Evolutionary conservation across 2,113 vertebrate genomes (phyloP).

Genomic region (Apteryx mantelli): DNA sequence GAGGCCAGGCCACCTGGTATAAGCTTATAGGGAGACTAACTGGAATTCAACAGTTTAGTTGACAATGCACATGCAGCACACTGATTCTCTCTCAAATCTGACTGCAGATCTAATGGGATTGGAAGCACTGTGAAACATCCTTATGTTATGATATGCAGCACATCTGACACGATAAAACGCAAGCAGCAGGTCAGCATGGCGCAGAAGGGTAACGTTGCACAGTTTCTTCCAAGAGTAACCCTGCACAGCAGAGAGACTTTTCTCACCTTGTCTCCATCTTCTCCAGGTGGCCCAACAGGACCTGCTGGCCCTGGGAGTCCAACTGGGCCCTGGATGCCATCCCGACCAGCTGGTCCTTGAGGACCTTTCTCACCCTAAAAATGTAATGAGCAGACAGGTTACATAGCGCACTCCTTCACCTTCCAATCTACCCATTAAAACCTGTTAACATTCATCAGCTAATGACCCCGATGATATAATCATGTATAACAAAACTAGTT

Average conservation of each 20-base stretch:
- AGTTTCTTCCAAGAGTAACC: background rate
- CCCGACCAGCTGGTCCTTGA: conserved; percentile 94
- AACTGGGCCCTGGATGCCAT: conserved; percentile 96
- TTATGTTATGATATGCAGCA: background rate
- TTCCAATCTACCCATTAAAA: background rate
- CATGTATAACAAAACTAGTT: background rate
- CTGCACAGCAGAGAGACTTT: background rate
- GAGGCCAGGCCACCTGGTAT: accelerated
- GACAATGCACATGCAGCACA: background rate
- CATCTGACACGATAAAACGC: accelerated
- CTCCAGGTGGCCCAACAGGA: conserved; percentile 93
- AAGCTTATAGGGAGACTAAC: background rate
- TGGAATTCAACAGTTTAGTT: background rate
- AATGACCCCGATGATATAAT: background rate
- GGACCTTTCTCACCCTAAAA: conserved; percentile 96
- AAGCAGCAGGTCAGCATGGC: accelerated
- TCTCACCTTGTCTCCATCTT: conserved; percentile 96
- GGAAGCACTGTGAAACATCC: accelerated
- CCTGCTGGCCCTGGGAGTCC: conserved; percentile 96
- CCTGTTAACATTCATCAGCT: background rate
- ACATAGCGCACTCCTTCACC: background rate
- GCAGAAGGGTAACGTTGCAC: accelerated
- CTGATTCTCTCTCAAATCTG: background rate
- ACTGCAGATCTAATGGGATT: accelerated
- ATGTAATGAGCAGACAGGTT: background rate